Evolutionary conservation across 2,797 vertebrate species (phyloP).

Genomic region (Chiroxiphia lanceolata): DNA sequence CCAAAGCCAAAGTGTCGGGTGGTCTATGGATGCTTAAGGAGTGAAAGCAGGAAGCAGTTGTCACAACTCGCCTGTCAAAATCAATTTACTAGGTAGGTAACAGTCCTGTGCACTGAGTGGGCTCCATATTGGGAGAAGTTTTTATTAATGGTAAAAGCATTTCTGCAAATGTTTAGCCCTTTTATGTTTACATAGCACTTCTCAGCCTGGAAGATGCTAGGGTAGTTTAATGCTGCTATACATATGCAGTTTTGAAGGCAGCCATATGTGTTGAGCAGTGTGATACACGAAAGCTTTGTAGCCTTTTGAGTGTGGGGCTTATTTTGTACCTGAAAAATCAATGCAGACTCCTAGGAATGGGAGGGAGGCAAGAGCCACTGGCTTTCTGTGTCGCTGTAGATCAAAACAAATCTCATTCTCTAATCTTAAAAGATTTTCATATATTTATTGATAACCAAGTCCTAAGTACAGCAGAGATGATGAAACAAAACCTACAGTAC

Average conservation of each 20-base stretch:
- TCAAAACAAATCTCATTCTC: neutral
- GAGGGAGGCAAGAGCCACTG: neutral
- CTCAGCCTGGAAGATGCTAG: neutral
- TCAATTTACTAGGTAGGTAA: conserved; percentile 27
- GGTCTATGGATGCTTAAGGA: conserved; percentile 13
- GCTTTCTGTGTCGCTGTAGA: neutral
- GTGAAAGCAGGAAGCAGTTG: conserved; percentile 40
- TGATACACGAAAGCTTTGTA: neutral
- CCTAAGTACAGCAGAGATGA: neutral
- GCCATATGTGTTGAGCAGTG: neutral
- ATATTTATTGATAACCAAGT: neutral
- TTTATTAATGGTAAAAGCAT: neutral
- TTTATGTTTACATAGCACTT: conserved; percentile 13
- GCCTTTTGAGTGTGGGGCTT: neutral
- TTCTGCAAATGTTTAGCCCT: neutral
- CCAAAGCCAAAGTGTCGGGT: neutral
- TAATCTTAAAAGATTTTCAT: neutral
- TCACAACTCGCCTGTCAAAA: conserved; percentile 2
- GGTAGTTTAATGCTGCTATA: neutral
- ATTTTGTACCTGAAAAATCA: conserved; percentile 8
- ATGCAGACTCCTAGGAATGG: neutral
- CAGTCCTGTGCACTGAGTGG: neutral
- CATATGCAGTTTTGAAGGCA: neutral
- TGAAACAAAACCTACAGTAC: neutral
- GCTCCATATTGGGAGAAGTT: neutral